Evolutionary conservation across 2,888 invertebrate genomes (phyloP).

Genomic region (Trichacis sp.): DNA sequence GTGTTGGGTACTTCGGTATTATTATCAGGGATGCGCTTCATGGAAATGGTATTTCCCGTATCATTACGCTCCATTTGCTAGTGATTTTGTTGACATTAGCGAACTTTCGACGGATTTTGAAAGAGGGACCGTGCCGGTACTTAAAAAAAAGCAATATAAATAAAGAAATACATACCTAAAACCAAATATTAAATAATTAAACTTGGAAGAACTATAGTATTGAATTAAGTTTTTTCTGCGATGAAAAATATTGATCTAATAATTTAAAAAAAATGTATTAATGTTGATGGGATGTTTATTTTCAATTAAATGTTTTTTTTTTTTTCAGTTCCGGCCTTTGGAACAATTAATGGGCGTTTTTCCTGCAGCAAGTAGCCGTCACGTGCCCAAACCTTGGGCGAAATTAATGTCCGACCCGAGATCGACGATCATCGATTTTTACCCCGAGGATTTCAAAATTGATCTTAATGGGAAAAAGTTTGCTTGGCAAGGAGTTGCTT

Average conservation of each 20-base stretch:
- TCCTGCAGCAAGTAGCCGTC: conserved; percentile 95
- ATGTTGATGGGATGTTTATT: too few species aligned
- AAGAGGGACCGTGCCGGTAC: conserved; percentile 87
- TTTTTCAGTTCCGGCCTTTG: conserved; percentile 88
- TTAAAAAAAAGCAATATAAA: too few species aligned
- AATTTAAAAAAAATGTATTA: too few species aligned
- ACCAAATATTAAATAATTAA: too few species aligned
- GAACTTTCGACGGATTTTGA: conserved; percentile 90
- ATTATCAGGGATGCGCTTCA: conserved; percentile 98
- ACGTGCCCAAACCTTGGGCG: conserved; percentile 95
- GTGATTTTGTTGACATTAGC: conserved; percentile 94
- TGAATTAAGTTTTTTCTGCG: too few species aligned
- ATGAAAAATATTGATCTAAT: too few species aligned
- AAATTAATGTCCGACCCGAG: conserved; percentile 92
- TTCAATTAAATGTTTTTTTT: neutral
- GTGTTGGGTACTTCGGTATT: conserved; percentile 98
- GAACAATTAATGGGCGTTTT: conserved; percentile 99
- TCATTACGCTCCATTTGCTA: conserved; percentile 99
- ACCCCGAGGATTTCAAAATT: conserved; percentile 96
- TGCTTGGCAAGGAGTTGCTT: conserved; percentile 99
- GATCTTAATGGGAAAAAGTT: conserved; percentile 99
- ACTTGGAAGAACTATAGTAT: too few species aligned
- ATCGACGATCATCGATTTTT: conserved; percentile 97
- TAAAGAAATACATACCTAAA: too few species aligned
- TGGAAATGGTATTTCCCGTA: conserved; percentile 99